Base-by-base conservation (phyloP, 2,888 invertebrate genomes). In the Mesoligia furuncula region DNA sequence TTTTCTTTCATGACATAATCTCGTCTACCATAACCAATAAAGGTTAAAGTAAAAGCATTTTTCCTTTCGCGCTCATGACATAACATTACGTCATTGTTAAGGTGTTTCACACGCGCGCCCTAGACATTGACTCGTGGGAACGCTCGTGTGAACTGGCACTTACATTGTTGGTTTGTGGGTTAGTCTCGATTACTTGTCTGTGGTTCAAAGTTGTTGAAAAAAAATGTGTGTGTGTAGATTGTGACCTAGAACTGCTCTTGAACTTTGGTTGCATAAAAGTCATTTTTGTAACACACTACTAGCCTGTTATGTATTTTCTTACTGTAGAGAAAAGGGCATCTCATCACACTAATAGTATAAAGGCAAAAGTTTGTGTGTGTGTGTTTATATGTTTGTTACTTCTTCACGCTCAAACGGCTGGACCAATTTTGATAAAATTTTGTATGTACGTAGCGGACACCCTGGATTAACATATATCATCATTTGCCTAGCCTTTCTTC, bases 41-140 rank as follows among this genome's bases (percentile, higher is more conserved):
- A 89, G 86, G 85, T 80, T 68, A 84, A 84, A 89, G 85, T 85
- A 89, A 85, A 87, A 91, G 90, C 90, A 92, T 94, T 93, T 86
- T 94, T 94, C 92, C 94, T 94, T 94, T 95, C 95, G 87, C 75
- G 88, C 90, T 87, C 78, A 90, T 88, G 89, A 87, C 87, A 89
- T 85, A 84, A 88, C 11, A 70, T 87, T 87, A 90, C 90, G 77
- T 90, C 77, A 88, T 85, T 87, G 86, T 88, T 83, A 88, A 90
- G 85, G 75, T 31, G 70, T 89, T 91, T 92, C 92, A 90, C 93
- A 93, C 93, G 92, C 83, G 83, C 91, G 94, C 89, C 94, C 94
- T 94, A 93, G 94, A 92, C 94, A 94, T 93, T 93, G 93, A 79
- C 80, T 80, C 92, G 93, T 93, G 93, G 90, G 93, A 92, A 88